Percentiles rank a stretch among this genome's conserved stretches.
phyloP scores from a whole-genome alignment of 2,113 vertebrate species.

The Oreochromis aureus region DNA sequence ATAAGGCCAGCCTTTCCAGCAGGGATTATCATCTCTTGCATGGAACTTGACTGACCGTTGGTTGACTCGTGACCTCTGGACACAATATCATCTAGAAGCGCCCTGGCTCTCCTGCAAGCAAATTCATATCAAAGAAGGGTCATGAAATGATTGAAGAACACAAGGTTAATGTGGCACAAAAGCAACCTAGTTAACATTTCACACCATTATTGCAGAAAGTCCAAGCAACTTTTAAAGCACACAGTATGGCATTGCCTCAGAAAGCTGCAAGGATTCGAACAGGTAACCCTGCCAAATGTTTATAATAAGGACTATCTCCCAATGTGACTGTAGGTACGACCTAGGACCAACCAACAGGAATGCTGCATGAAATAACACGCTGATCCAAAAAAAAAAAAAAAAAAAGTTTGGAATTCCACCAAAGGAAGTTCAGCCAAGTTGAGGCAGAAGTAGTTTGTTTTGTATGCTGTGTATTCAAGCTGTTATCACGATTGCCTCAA shows the following conservation, averaged over 20 bases:
- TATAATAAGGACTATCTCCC: background rate
- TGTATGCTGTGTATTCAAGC: no score
- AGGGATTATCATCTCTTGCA: slow-evolving; percentile 92
- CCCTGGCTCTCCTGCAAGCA: slow-evolving; percentile 80
- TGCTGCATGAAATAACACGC: background rate
- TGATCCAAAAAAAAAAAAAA: background rate
- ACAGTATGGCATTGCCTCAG: background rate
- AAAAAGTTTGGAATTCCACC: no score
- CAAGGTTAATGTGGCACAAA: background rate
- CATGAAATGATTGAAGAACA: background rate
- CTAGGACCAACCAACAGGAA: background rate
- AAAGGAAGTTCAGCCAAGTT: background rate
- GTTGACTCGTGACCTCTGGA: slow-evolving; percentile 82
- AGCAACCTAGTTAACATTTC: background rate
- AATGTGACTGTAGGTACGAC: background rate
- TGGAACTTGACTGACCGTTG: slow-evolving; percentile 82
- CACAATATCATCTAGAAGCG: slow-evolving; percentile 87
- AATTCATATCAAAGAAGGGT: background rate
- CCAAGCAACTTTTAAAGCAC: background rate
- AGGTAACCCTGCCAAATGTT: background rate
- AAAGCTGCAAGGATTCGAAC: background rate
- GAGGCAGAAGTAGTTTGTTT: no score
- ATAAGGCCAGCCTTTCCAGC: slow-evolving; percentile 88
- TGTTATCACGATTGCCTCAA: background rate
- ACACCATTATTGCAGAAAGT: background rate